These are phyloP conservation scores for Drosophila kikkawai DNA, from an alignment of 1,140 invertebrate genomes.

Conservation along the genomic window DNA sequence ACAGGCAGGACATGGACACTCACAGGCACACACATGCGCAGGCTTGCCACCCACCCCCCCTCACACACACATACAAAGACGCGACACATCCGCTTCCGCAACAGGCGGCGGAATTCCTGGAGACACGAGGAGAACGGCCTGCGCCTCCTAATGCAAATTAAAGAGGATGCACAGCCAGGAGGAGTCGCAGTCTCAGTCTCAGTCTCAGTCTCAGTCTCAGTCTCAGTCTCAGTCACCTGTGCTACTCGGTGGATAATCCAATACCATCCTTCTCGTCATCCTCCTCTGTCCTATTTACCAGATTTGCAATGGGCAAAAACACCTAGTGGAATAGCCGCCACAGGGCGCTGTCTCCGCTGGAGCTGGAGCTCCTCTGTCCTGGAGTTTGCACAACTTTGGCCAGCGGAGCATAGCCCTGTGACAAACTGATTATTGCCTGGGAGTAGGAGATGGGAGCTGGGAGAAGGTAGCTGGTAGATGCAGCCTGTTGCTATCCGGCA, in stretches of 20 bases:
- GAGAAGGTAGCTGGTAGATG: not conserved
- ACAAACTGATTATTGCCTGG: slow-evolving; percentile 53
- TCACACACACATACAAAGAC: not conserved
- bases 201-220: not conserved
- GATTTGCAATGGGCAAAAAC: slow-evolving; percentile 2
- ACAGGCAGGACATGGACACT: slow-evolving; percentile 49
- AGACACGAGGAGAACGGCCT: not conserved
- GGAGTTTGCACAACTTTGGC: slow-evolving; percentile 39
- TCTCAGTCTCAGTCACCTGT: not conserved
- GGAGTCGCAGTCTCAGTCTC: not conserved
- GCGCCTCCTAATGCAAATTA: slow-evolving; percentile 32
- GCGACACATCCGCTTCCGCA: slow-evolving; percentile 69
- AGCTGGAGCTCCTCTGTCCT: not conserved
- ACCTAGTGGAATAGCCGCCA: slow-evolving; percentile 19
- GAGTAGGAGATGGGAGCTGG: not conserved
- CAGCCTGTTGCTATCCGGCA: slow-evolving; percentile 20
- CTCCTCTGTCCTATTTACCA: slow-evolving; percentile 17
- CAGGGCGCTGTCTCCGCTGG: slow-evolving; percentile 13
- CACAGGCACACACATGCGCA: slow-evolving; percentile 19
- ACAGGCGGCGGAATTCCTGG: slow-evolving; percentile 54
- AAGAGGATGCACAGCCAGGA: slow-evolving; percentile 5
- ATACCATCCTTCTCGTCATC: not conserved
- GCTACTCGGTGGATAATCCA: slow-evolving; percentile 6
- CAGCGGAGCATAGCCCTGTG: slow-evolving; percentile 43
- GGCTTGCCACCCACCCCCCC: slow-evolving; percentile 1